phyloP scores from a whole-genome alignment of 2,888 invertebrate species.

The Lasiommata megera region DNA sequence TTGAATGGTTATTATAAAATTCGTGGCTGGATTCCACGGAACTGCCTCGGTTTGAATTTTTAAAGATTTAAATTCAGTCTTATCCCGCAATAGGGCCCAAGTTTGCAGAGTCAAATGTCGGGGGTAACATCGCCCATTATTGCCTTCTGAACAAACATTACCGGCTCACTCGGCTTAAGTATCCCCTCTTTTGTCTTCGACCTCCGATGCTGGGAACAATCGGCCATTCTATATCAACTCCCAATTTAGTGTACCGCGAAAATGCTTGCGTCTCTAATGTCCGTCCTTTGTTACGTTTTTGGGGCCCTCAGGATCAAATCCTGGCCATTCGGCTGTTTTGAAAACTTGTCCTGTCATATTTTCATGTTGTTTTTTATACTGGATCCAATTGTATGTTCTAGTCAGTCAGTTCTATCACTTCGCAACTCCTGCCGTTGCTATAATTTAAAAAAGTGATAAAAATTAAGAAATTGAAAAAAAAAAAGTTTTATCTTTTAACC shows the following conservation, averaged over 20 bases:
- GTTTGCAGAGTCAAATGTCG: conserved; percentile 74
- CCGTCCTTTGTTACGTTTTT: conserved; percentile 1
- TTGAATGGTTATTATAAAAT: conserved; percentile 1
- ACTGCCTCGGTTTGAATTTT: conserved; percentile 11
- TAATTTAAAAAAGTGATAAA: too few species aligned
- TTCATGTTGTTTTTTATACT: neutral
- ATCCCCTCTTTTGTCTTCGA: conserved; percentile 46
- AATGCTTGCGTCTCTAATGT: neutral
- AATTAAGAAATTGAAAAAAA: too few species aligned
- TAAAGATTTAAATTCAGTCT: conserved; percentile 30
- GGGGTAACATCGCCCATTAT: conserved; percentile 67
- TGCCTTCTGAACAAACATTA: conserved; percentile 73
- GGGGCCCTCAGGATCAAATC: neutral
- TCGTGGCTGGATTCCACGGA: neutral
- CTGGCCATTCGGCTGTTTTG: neutral
- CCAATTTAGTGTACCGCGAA: conserved; percentile 5
- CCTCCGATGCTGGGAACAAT: conserved; percentile 26
- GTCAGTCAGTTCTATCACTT: too few species aligned
- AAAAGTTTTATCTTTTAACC: too few species aligned
- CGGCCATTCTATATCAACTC: conserved; percentile 30
- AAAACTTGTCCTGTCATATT: neutral
- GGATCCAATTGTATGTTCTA: too few species aligned
- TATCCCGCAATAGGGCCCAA: conserved; percentile 27
- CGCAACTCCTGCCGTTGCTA: too few species aligned
- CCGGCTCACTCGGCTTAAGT: conserved; percentile 49